Conservation (phyloP, 2,113 vertebrate species). For the Origma solitaria region DNA sequence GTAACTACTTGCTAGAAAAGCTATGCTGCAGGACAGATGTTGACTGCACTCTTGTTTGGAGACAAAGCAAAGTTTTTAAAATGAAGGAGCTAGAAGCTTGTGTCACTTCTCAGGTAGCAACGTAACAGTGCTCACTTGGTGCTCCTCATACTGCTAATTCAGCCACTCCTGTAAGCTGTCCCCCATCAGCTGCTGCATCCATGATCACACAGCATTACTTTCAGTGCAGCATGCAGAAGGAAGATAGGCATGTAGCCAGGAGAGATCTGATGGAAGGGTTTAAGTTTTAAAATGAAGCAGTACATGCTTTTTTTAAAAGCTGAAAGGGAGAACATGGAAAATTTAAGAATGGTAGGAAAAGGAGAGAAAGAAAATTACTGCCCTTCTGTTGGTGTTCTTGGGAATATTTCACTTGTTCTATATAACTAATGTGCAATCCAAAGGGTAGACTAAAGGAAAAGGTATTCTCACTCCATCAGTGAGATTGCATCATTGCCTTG, state of each 20-base stretch:
- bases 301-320: neutral
- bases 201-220: neutral
- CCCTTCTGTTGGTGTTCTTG: neutral
- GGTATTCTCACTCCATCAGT: neutral
- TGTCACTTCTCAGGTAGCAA: neutral
- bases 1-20: neutral
- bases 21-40: neutral
- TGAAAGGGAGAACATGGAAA: neutral
- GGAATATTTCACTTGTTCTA: neutral
- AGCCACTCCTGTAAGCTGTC: neutral
- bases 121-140: neutral
- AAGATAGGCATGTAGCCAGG: neutral
- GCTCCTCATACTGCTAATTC: neutral
- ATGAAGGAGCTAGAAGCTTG: neutral
- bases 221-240: neutral
- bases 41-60: neutral
- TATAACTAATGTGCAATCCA: neutral
- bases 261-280: neutral
- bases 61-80: neutral
- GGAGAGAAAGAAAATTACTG: neutral
- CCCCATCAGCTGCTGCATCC: neutral
- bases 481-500: conserved; percentile 28
- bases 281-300: neutral
- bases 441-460: neutral
- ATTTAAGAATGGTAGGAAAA: neutral